Evolutionary conservation across 92 coral and sea anemone genomes (phyloP), one percentile per base, ranked within the genome.

Genomic region (Umimayanthus kanabou): DNA sequence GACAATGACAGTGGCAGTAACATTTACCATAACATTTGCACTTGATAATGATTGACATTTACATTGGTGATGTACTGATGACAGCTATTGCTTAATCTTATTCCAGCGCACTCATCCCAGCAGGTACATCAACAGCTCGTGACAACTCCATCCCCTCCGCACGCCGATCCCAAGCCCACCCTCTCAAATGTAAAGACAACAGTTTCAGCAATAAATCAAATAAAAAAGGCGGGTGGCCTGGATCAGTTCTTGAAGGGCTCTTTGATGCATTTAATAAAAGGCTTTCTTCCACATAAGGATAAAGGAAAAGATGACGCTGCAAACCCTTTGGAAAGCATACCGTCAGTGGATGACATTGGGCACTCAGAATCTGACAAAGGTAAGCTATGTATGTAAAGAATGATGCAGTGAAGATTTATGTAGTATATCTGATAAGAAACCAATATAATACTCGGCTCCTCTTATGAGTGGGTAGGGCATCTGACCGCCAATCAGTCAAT

Each of bases 191-290:
- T 8, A 43, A 47, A 83, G 77, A 69, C 87, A 10, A 67, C 87
- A 69, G 42, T 30, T n/a, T 72, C 87, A 43, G 61, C 55, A 15
- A 39, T 72, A 47, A 83, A 83, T 45, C 65, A 83, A 45, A 55
- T 80, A 55, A 72, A 47, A 70, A 67, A 70, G 0, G 78, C 77
- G 7, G 87, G 77, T 9, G 77, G 87, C 40, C 61, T 83, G 42
- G 66, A 83, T 47, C 13, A 83, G 40, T 43, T 83, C 28, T 70
- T 83, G 30, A 83, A 83, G 61, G 87, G 87, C 33, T 70, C 87
- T 13, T 50, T 83, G n/a, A 83, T 83, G 87, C 73, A 83, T 18
- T 28, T 83, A 83, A 83, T 83, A 69, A 69, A 83, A 83, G 77
- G 40, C 7, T 67, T 83, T 42, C 49, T 83, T 67, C 87, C 87